Conservation (phyloP, 2,888 invertebrate genomes). For the Eumacrocentrus americanus region DNA sequence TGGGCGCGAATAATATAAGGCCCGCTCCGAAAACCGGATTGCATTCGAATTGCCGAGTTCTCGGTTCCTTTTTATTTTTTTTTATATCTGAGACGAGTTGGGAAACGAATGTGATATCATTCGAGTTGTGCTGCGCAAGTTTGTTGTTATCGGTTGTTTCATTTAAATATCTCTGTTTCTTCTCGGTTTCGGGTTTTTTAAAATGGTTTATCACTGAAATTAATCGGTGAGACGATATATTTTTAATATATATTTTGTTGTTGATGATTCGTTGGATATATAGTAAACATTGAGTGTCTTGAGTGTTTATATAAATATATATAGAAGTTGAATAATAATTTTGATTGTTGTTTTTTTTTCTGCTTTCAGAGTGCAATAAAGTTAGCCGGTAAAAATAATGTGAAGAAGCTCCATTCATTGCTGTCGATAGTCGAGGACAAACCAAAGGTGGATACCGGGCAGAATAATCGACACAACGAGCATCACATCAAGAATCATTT, state of each 20-base stretch:
- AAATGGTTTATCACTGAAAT: too few species aligned
- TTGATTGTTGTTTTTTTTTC: slow-evolving; percentile 28
- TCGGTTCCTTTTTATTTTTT: too few species aligned
- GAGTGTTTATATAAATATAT: background rate
- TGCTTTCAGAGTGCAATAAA: slow-evolving; percentile 66
- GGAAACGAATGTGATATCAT: slow-evolving; percentile 32
- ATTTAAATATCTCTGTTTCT: background rate
- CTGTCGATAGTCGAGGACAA: slow-evolving; percentile 66
- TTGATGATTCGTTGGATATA: too few species aligned
- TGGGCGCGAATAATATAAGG: slow-evolving; percentile 23
- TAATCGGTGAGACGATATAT: background rate
- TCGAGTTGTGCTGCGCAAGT: slow-evolving; percentile 36
- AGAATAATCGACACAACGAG: slow-evolving; percentile 63
- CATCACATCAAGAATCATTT: slow-evolving; percentile 60
- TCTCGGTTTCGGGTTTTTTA: background rate
- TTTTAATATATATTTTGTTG: too few species aligned
- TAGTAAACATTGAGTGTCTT: slow-evolving; percentile 1
- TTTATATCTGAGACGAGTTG: background rate
- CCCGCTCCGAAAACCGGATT: slow-evolving; percentile 21
- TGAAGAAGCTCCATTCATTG: slow-evolving; percentile 65
- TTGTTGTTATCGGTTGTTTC: slow-evolving; percentile 32
- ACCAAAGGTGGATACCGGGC: slow-evolving; percentile 67
- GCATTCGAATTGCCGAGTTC: slow-evolving; percentile 14
- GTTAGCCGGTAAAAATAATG: slow-evolving; percentile 67
- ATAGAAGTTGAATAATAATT: background rate